Evolutionary conservation across 2,113 vertebrate genomes (phyloP).

Genomic region (Phaetusa simplex): DNA sequence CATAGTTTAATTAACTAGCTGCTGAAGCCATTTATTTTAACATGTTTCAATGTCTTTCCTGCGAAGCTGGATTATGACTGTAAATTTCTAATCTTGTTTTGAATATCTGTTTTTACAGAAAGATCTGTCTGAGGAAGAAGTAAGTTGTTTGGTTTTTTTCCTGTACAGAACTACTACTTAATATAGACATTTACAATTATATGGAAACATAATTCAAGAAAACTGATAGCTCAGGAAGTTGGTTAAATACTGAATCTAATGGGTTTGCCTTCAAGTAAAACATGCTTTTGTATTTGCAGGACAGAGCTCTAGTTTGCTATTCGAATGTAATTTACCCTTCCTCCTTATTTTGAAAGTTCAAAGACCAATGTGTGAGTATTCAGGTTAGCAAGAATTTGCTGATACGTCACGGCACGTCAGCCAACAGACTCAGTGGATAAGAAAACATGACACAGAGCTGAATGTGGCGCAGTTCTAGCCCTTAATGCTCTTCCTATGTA

Average conservation of each 20-base stretch:
- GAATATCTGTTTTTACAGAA: conserved; percentile 73
- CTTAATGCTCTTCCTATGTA: not conserved
- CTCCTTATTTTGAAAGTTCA: not conserved
- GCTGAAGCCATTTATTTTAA: not conserved
- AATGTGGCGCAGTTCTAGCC: not conserved
- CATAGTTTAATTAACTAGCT: not conserved
- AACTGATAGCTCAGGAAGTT: not conserved
- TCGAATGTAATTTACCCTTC: not conserved
- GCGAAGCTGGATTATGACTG: not conserved
- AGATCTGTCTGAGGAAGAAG: conserved; percentile 82
- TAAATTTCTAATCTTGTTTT: conserved; percentile 28
- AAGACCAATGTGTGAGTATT: not conserved
- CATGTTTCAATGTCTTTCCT: not conserved
- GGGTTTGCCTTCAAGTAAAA: not conserved
- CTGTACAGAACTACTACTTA: not conserved
- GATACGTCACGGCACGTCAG: not conserved
- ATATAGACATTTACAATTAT: not conserved
- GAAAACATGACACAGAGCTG: not conserved
- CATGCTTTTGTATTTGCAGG: not conserved
- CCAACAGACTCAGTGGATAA: not conserved
- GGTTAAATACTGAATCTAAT: not conserved
- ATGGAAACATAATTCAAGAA: not conserved
- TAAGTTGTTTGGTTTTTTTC: conserved; percentile 57
- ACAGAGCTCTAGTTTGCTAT: not conserved
- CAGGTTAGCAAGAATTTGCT: not conserved